Conservation (phyloP, 2,797 vertebrate species). For the Kryptopterus vitreolus region DNA sequence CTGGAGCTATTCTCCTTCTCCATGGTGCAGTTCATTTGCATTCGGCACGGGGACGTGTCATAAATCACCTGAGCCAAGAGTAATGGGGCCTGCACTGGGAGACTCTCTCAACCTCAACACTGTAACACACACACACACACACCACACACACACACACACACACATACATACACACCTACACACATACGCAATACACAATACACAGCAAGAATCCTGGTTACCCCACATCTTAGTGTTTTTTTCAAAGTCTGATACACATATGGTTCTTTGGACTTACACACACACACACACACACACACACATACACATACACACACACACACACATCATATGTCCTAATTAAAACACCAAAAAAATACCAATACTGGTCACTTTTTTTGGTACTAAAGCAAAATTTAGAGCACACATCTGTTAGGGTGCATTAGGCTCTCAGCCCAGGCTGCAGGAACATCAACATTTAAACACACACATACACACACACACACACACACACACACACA, state of each 20-base stretch:
- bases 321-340: slow-evolving; percentile 17
- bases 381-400: slow-evolving; percentile 22
- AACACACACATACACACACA: slow-evolving; percentile 9
- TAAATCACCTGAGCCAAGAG: slow-evolving; percentile 83
- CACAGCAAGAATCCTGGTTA: slow-evolving; percentile 26
- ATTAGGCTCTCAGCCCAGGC: neutral
- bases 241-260: slow-evolving; percentile 11
- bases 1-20: slow-evolving; percentile 53
- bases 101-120: slow-evolving; percentile 70
- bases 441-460: neutral
- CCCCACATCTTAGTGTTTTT: neutral
- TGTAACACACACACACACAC: neutral
- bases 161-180: slow-evolving; percentile 60
- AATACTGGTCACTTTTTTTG: slow-evolving; percentile 10
- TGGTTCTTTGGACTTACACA: neutral
- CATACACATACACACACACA: slow-evolving; percentile 22
- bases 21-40: slow-evolving; percentile 79
- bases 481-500: neutral
- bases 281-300: slow-evolving; percentile 9
- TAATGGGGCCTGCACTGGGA: slow-evolving; percentile 78
- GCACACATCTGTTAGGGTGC: slow-evolving; percentile 23
- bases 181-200: slow-evolving; percentile 66
- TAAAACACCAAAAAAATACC: slow-evolving; percentile 18
- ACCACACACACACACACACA: slow-evolving; percentile 23
- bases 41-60: slow-evolving; percentile 78